These are phyloP conservation scores for Rhagium mordax DNA, from an alignment of 2,888 invertebrate genomes.

Conservation along the genomic window DNA sequence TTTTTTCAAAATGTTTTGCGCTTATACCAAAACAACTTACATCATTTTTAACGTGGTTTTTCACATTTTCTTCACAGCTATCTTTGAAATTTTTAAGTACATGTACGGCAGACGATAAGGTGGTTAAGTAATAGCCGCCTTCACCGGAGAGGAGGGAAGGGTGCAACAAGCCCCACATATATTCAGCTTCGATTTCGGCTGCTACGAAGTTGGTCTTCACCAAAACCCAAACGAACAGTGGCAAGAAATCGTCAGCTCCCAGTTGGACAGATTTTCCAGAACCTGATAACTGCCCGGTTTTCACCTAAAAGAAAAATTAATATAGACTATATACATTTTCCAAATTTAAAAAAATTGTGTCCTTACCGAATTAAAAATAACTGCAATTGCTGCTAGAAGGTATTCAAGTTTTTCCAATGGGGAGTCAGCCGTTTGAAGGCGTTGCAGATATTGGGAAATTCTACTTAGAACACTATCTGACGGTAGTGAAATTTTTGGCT, in stretches of 20 bases:
- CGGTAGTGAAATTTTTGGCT: slow-evolving; percentile 84
- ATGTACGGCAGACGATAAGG: slow-evolving; percentile 93
- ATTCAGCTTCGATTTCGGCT: slow-evolving; percentile 95
- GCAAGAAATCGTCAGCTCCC: slow-evolving; percentile 92
- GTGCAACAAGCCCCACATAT: slow-evolving; percentile 95
- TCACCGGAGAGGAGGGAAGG: slow-evolving; percentile 93
- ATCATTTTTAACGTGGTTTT: slow-evolving; percentile 66
- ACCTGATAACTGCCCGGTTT: slow-evolving; percentile 74
- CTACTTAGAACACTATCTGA: slow-evolving; percentile 82
- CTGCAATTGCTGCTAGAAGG: slow-evolving; percentile 89
- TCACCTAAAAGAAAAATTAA: slow-evolving; percentile 72
- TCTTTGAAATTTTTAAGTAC: slow-evolving; percentile 81
- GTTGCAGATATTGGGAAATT: slow-evolving; percentile 84
- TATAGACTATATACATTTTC: no score
- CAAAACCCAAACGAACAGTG: slow-evolving; percentile 92
- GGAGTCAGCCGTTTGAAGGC: slow-evolving; percentile 92
- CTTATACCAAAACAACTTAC: slow-evolving; percentile 65
- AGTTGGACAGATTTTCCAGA: slow-evolving; percentile 73
- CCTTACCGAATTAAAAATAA: slow-evolving; percentile 86
- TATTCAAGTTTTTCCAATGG: slow-evolving; percentile 95
- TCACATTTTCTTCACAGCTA: slow-evolving; percentile 63
- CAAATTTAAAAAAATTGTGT: no score
- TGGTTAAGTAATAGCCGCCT: slow-evolving; percentile 95
- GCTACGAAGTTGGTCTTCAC: slow-evolving; percentile 92
- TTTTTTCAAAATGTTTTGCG: no score